Conservation (phyloP, 2,888 invertebrate species). For the Drosophila colorata region DNA sequence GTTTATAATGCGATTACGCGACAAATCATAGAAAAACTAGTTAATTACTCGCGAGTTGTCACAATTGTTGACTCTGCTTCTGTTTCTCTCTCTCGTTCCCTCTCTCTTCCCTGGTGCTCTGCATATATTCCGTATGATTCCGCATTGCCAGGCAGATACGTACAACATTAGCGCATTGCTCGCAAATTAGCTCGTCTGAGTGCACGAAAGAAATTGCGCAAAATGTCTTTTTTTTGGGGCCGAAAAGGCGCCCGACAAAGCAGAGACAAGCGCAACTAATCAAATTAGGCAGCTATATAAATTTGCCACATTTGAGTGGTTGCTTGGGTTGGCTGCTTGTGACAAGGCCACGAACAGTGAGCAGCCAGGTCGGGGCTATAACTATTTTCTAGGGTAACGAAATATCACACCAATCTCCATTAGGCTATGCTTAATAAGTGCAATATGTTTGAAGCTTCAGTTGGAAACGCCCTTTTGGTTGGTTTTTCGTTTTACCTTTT, state of each 20-base stretch:
- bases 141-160: conserved; percentile 56
- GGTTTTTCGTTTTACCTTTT: too few species aligned
- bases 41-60: conserved; percentile 75
- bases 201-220: conserved; percentile 62
- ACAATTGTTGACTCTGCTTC: conserved; percentile 56
- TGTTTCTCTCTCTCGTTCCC: background rate
- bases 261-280: conserved; percentile 51
- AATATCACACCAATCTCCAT: too few species aligned
- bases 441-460: too few species aligned
- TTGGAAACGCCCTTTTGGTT: too few species aligned
- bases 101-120: conserved; percentile 6
- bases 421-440: too few species aligned
- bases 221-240: conserved; percentile 39
- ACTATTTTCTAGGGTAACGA: conserved; percentile 2
- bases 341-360: conserved; percentile 33
- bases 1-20: conserved; percentile 77
- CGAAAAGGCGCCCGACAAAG: conserved; percentile 11
- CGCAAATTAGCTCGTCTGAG: conserved; percentile 35
- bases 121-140: conserved; percentile 50
- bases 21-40: conserved; percentile 59
- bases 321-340: conserved; percentile 18
- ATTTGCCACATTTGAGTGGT: conserved; percentile 57
- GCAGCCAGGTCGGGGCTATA: conserved; percentile 12
- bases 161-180: conserved; percentile 32
- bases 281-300: conserved; percentile 59